These are phyloP conservation scores for Calvadosia cruxmelitensis DNA, from an alignment of 30 jellyfish, hydroid and myxozoan genomes.

Conservation along the genomic window DNA sequence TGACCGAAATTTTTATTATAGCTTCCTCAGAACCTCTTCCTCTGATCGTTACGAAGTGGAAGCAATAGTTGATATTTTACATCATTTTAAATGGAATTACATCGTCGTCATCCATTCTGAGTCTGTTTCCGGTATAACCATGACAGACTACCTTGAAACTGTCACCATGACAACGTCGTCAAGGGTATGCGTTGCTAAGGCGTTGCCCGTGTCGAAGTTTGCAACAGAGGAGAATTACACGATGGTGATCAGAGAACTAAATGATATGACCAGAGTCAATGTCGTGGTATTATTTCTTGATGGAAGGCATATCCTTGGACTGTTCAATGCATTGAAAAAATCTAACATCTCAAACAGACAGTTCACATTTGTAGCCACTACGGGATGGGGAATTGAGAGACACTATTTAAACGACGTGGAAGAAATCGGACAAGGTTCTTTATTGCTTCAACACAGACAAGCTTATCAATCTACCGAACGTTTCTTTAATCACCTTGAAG, in stretches of 20 bases:
- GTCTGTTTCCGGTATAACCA: no score
- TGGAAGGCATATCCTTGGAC: background rate
- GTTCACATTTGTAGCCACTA: constrained; percentile 16
- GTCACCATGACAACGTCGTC: no score
- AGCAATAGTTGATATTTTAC: background rate
- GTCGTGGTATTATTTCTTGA: background rate
- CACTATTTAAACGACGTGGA: background rate
- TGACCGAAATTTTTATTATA: background rate
- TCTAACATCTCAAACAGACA: constrained; percentile 2
- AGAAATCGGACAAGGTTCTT: background rate
- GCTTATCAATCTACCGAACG: background rate
- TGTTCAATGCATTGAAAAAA: background rate
- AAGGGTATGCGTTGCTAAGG: no score
- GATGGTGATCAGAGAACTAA: no score
- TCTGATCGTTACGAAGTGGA: background rate
- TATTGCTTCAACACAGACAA: background rate
- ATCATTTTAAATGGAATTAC: background rate
- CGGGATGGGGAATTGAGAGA: constrained; percentile 17
- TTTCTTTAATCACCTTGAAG: no score
- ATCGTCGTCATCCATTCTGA: background rate
- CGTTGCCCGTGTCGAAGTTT: background rate
- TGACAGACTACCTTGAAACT: no score
- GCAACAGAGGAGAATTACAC: background rate
- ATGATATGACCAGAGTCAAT: background rate
- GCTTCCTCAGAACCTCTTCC: background rate